Evolutionary conservation across 2,797 vertebrate genomes (phyloP), one percentile per base, ranked within the genome.

Genomic region (Sparidentex hasta): DNA sequence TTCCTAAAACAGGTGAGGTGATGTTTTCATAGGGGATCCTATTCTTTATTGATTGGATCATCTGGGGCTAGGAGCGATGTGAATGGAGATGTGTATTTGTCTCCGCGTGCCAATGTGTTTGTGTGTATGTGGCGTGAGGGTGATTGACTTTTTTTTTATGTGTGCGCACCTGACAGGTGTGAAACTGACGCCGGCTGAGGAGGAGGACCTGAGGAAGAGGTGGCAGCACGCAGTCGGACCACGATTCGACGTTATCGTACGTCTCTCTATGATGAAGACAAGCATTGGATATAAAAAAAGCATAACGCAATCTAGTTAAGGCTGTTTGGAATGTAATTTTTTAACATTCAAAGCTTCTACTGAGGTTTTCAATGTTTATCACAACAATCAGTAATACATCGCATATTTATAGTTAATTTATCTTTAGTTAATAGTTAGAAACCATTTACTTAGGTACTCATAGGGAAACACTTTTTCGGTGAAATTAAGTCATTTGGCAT

Each of bases 211-310:
- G 41, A 95, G 93, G 90, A 93, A 87, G 80, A 97, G 96, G 84
- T 98, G 97, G 97, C 96, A 97, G 90, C 92, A 80, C 80, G 95
- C 96, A 71, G 92, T 98, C 71, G 98, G 97, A 51, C 88, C 88
- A 0, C 93, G 95, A 87, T 96, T 97, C 68, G 95, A 98, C 92
- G 94, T 99, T 81, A 95, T 96, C 94, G 97, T 99, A 95, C 1
- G 97, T 95, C 14, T 74, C 14, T 54, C 5, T 68, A 0, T 62
- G 47, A 63, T 70, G 2, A 43, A 65, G 16, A 72, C 48, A 21
- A 47, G n/a, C 21, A 20, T 43, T 62, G 7, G 46, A 20, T 20
- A 25, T 48, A 9, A 33, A 33, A 29, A 73, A 18, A 69, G 47
- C 8, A 38, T 38, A 38, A 46, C 13, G 13, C 44, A 16, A 46